phyloP scores from a whole-genome alignment of 2,888 invertebrate species.

The Nomada ferruginata region DNA sequence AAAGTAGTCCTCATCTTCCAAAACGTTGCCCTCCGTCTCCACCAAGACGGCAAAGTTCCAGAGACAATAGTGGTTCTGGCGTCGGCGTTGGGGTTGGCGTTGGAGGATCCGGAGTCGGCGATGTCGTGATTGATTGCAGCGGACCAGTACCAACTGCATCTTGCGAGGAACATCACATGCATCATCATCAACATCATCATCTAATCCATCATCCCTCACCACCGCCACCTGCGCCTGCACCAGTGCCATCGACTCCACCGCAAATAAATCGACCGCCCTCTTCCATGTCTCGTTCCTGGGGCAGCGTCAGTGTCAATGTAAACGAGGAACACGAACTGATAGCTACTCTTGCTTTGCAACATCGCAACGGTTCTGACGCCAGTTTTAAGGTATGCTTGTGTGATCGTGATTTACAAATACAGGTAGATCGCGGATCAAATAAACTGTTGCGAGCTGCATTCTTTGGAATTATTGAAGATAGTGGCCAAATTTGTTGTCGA shows the following conservation, averaged over 20 bases:
- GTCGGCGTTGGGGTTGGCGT: conserved; percentile 52
- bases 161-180: conserved; percentile 79
- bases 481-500: neutral
- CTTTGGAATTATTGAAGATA: too few relatives aligned
- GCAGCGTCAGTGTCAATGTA: conserved; percentile 83
- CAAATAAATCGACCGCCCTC: conserved; percentile 85
- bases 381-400: conserved; percentile 89
- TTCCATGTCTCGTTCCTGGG: conserved; percentile 86
- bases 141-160: conserved; percentile 84
- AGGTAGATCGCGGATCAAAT: too few relatives aligned
- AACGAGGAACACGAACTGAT: conserved; percentile 84
- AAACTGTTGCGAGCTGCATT: too few relatives aligned
- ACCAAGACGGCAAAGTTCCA: conserved; percentile 89
- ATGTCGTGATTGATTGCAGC: conserved; percentile 83
- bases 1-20: conserved; percentile 89
- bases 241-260: conserved; percentile 87
- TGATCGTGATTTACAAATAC: neutral
- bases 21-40: conserved; percentile 93
- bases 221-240: conserved; percentile 88
- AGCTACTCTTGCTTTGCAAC: conserved; percentile 85
- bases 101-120: conserved; percentile 73
- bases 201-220: conserved; percentile 74
- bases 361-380: conserved; percentile 91
- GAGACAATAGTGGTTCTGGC: conserved; percentile 72
- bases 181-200: conserved; percentile 75